These are phyloP conservation scores for Brachionus calyciflorus DNA, from an alignment of 1,140 invertebrate species.

Conservation along the genomic window DNA sequence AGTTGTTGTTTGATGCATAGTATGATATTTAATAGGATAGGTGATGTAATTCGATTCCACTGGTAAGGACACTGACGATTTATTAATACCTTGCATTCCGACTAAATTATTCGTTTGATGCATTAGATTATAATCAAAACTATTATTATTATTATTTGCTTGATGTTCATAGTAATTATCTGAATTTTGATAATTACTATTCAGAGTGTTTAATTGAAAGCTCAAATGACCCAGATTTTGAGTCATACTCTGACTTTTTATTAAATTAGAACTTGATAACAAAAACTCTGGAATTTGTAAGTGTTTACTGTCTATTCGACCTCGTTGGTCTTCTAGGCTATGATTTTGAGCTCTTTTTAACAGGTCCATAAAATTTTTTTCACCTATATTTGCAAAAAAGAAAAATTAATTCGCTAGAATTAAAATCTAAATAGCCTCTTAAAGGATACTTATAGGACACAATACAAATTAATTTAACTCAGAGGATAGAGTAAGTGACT, in stretches of 20 bases:
- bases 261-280: background rate
- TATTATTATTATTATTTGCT: background rate
- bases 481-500: too few relatives aligned
- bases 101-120: background rate
- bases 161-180: background rate
- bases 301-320: slow-evolving; percentile 11
- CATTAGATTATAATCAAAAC: slow-evolving; percentile 22
- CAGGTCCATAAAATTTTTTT: slow-evolving; percentile 33
- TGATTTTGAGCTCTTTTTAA: slow-evolving; percentile 28
- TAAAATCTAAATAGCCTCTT: background rate
- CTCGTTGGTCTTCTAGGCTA: slow-evolving; percentile 22
- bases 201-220: background rate
- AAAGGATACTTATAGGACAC: background rate
- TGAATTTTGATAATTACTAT: background rate
- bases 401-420: background rate
- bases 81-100: slow-evolving; percentile 25
- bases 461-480: too few relatives aligned
- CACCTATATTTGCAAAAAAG: background rate
- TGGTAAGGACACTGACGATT: slow-evolving; percentile 3
- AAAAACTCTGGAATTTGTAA: slow-evolving; percentile 34
- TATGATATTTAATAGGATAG: background rate
- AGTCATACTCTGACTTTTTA: slow-evolving; percentile 35
- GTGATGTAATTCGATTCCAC: background rate
- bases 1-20: background rate
- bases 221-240: slow-evolving; percentile 18